phyloP scores from a whole-genome alignment of 1,140 invertebrate species.

The Drosophila tropicalis region DNA sequence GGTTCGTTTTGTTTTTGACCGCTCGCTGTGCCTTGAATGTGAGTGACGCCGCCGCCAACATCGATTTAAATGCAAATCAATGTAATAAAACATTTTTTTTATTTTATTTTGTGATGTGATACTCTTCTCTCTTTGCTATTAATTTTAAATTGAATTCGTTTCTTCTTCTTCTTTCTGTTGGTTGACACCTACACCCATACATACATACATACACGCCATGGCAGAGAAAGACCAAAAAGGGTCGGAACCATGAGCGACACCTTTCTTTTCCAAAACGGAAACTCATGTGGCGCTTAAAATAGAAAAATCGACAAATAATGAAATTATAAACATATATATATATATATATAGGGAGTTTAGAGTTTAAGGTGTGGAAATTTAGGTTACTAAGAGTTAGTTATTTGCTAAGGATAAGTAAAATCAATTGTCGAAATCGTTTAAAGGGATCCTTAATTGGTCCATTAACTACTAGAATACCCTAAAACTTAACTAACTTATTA shows the following conservation, averaged over 20 bases:
- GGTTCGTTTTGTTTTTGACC: conserved; percentile 49
- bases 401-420: not conserved
- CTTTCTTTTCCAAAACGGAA: conserved; percentile 55
- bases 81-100: conserved; percentile 78
- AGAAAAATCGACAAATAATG: conserved; percentile 27
- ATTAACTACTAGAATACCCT: too few relatives aligned
- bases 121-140: conserved; percentile 48
- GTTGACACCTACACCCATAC: conserved; percentile 59
- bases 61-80: conserved; percentile 81
- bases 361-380: conserved; percentile 40
- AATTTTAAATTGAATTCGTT: conserved; percentile 70
- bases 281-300: conserved; percentile 76
- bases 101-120: conserved; percentile 43
- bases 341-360: too few relatives aligned
- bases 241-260: conserved; percentile 26
- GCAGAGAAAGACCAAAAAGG: not conserved
- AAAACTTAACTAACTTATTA: too few relatives aligned
- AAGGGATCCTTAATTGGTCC: too few relatives aligned
- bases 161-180: not conserved
- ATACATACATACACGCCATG: conserved; percentile 10
- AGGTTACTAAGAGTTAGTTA: conserved; percentile 9
- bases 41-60: conserved; percentile 61
- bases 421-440: too few relatives aligned
- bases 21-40: conserved; percentile 61
- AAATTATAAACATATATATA: not conserved